These are phyloP conservation scores for Acrocephalus arundinaceus DNA, from an alignment of 2,113 vertebrate genomes.

Conservation along the genomic window DNA sequence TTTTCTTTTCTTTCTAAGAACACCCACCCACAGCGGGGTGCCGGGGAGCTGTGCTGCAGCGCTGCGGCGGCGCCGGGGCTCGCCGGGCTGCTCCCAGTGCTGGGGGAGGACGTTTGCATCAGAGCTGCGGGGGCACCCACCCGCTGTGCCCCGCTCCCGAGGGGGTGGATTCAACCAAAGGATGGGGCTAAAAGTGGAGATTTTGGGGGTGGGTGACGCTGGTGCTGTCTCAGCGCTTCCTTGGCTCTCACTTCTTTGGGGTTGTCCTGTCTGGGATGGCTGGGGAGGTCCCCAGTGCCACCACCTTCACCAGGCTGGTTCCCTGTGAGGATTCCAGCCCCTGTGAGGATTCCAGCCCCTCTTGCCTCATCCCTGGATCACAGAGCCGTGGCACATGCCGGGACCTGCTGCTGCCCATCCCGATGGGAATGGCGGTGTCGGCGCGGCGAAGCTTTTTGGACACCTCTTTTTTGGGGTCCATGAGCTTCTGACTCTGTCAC, in stretches of 20 bases:
- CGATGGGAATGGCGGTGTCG: rapidly evolving
- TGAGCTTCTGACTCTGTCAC: background rate
- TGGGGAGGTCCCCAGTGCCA: background rate
- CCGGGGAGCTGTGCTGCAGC: background rate
- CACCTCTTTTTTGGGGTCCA: background rate
- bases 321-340: background rate
- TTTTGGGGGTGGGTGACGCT: background rate
- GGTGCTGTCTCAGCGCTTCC: background rate
- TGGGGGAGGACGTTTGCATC: background rate
- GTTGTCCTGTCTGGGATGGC: background rate
- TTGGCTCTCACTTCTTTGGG: background rate
- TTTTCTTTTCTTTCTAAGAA: background rate
- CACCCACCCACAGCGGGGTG: conserved; percentile 22
- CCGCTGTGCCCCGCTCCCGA: rapidly evolving
- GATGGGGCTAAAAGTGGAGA: background rate
- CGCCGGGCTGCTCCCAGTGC: background rate
- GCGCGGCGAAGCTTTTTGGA: rapidly evolving
- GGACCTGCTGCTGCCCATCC: rapidly evolving
- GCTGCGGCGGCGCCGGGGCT: background rate
- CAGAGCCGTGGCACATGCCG: rapidly evolving
- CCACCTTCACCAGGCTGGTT: background rate
- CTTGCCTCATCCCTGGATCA: background rate
- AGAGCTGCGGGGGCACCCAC: background rate
- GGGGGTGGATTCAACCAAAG: background rate
- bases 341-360: background rate